Conservation (phyloP, 2,888 invertebrate genomes). For the Agonopterix subpropinquella region DNA sequence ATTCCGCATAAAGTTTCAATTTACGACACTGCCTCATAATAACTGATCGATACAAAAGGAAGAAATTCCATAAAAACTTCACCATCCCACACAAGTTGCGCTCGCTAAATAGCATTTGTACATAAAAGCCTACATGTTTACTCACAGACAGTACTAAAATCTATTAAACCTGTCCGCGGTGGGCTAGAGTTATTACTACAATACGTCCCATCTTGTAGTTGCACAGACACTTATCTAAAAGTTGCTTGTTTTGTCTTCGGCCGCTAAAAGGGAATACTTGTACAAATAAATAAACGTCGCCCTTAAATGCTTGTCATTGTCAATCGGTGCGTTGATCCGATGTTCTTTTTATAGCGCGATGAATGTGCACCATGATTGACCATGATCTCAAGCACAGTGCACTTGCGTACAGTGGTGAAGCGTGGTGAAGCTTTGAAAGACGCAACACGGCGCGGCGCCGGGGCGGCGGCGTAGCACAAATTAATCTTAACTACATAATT, state of each 20-base stretch:
- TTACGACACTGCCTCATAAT: neutral
- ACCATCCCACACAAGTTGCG: no score
- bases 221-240: slow-evolving; percentile 54
- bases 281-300: slow-evolving; percentile 68
- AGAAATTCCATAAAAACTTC: no score
- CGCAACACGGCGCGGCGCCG: no score
- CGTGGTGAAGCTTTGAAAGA: no score
- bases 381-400: slow-evolving; percentile 15
- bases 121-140: neutral
- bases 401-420: no score
- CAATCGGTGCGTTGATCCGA: slow-evolving; percentile 58
- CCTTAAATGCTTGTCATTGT: slow-evolving; percentile 72
- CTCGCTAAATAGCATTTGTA: no score
- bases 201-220: slow-evolving; percentile 40
- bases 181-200: slow-evolving; percentile 44
- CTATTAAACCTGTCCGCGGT: slow-evolving; percentile 27
- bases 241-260: slow-evolving; percentile 59
- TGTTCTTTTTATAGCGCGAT: slow-evolving; percentile 62
- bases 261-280: slow-evolving; percentile 73
- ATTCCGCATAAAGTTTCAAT: no score
- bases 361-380: slow-evolving; percentile 42
- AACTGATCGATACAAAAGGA: no score
- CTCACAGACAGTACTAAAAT: neutral
- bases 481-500: no score
- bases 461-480: no score